Percentiles rank a stretch among this genome's conserved stretches.
Conservation (phyloP, 2,888 invertebrate species). For the Agrilus biguttatus region DNA sequence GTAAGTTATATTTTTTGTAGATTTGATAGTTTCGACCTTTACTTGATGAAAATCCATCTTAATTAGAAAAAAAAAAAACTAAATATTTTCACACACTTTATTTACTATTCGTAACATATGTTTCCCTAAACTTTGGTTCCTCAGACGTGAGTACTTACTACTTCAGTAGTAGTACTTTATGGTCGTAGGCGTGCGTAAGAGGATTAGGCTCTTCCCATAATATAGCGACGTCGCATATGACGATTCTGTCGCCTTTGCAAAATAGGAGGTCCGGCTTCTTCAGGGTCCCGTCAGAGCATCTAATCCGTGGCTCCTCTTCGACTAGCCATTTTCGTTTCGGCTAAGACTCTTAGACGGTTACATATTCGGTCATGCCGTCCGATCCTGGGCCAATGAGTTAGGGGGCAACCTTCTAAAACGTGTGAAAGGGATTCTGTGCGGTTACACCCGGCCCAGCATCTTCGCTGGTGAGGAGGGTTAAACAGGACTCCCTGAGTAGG, state of each 20-base stretch:
- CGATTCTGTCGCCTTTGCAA: not conserved
- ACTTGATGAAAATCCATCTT: too few relatives aligned
- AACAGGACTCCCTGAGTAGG: conserved; percentile 14
- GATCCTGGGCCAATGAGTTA: conserved; percentile 9
- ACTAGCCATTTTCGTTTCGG: not conserved
- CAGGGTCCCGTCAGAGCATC: not conserved
- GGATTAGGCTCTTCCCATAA: not conserved
- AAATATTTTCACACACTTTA: too few relatives aligned
- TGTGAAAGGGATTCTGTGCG: conserved; percentile 12
- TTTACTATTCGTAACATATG: too few relatives aligned
- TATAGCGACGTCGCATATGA: not conserved
- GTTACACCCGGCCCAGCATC: conserved; percentile 13
- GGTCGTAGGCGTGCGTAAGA: too few relatives aligned
- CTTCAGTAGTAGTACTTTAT: too few relatives aligned
- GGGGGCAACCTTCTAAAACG: conserved; percentile 13
- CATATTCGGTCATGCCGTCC: conserved; percentile 7
- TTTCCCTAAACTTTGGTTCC: too few relatives aligned
- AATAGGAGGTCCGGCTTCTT: not conserved
- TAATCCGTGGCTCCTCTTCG: not conserved
- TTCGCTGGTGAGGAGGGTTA: conserved; percentile 8
- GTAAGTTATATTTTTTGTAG: too few relatives aligned
- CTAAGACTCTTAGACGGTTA: not conserved
- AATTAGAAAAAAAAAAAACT: too few relatives aligned
- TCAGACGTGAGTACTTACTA: too few relatives aligned
- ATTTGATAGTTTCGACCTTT: too few relatives aligned